phyloP scores from a whole-genome alignment of 2,113 vertebrate species.

The Hucho hucho region DNA sequence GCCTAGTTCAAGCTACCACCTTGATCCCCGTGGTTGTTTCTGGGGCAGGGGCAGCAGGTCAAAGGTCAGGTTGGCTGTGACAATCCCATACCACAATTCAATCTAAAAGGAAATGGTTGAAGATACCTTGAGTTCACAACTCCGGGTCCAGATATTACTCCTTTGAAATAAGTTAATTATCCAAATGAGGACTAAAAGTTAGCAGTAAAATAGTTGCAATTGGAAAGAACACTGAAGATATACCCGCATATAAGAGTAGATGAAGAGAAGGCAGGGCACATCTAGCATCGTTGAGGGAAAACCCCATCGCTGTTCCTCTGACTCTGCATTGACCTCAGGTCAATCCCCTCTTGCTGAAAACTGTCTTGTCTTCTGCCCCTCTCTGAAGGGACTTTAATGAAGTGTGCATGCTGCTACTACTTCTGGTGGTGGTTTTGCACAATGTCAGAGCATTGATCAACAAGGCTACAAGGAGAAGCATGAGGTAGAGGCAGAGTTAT shows the following conservation, averaged over 20 bases:
- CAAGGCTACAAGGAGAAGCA: constrained; percentile 8
- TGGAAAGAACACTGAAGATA: constrained; percentile 7
- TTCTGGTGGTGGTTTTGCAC: constrained; percentile 21
- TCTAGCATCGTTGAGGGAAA: constrained; percentile 9
- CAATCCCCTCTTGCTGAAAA: constrained; percentile 5
- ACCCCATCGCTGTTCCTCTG: constrained; percentile 25
- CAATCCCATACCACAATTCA: constrained; percentile 22
- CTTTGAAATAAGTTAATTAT: no score
- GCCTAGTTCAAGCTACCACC: neutral
- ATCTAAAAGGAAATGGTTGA: neutral
- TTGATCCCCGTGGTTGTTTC: constrained; percentile 18
- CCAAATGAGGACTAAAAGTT: no score
- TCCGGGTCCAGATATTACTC: neutral
- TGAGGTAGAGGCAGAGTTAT: constrained; percentile 20
- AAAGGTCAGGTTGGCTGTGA: constrained; percentile 21
- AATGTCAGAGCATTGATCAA: constrained; percentile 59
- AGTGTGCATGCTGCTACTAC: constrained; percentile 39
- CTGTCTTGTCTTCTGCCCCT: constrained; percentile 1
- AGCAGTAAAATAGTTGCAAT: neutral
- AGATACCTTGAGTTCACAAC: neutral
- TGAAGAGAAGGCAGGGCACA: neutral
- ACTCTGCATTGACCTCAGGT: constrained; percentile 41
- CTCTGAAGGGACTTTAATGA: constrained; percentile 30
- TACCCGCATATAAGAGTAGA: neutral
- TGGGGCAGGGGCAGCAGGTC: constrained; percentile 24